Evolutionary conservation across 2,797 vertebrate genomes (phyloP).

Genomic region (Xiphorhynchus erythropygius): DNA sequence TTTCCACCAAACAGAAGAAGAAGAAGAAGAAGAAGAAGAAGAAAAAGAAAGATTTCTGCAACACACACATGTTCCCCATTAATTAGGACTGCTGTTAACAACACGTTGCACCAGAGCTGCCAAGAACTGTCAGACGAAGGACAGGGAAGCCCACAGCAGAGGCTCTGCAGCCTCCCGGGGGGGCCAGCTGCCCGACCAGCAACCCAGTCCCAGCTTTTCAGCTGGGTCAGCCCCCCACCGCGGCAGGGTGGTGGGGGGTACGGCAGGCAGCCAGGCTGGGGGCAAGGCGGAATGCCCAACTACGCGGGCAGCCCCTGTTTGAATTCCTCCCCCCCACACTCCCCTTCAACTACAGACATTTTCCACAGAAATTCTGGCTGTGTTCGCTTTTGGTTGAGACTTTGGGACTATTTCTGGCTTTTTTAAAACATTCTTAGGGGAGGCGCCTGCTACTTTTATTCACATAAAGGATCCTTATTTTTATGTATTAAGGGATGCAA

Average conservation of each 20-base stretch:
- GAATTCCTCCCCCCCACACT: background rate
- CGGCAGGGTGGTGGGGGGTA: fast-evolving
- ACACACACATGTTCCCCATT: conserved; percentile 72
- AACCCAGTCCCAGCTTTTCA: background rate
- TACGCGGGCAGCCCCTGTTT: background rate
- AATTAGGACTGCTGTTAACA: conserved; percentile 74
- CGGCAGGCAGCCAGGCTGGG: background rate
- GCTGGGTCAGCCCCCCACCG: background rate
- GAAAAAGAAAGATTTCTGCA: conserved; percentile 33
- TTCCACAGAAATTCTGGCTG: conserved; percentile 59
- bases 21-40: background rate
- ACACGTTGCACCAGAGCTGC: conserved; percentile 68
- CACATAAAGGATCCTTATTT: conserved; percentile 48
- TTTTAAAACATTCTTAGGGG: conserved; percentile 11
- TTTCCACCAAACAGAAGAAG: conserved; percentile 43
- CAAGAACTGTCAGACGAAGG: conserved; percentile 68
- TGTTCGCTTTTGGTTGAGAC: background rate
- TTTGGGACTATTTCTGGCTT: conserved; percentile 56
- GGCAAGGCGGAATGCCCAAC: background rate
- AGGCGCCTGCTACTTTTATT: conserved; percentile 29
- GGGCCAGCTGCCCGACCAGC: background rate
- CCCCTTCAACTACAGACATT: conserved; percentile 36
- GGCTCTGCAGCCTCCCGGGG: background rate
- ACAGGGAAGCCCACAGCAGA: conserved; percentile 63
- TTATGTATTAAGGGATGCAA: background rate